Conservation (phyloP, 2,113 vertebrate genomes). For the Heterotilapia buettikoferi region DNA sequence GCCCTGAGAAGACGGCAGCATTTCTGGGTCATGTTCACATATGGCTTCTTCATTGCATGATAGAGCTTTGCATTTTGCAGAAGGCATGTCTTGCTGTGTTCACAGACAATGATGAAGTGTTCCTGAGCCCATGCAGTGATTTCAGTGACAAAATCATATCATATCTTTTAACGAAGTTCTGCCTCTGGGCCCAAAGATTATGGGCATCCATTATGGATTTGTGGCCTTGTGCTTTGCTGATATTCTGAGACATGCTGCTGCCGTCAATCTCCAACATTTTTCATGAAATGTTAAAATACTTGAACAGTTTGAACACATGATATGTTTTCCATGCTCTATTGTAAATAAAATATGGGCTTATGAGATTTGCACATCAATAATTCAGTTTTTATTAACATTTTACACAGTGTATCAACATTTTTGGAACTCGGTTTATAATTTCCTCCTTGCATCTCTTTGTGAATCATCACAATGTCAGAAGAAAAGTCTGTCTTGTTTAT, state of each 20-base stretch:
- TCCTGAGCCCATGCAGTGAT: neutral
- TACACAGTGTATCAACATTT: neutral
- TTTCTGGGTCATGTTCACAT: neutral
- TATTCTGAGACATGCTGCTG: neutral
- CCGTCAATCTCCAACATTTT: neutral
- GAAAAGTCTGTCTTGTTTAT: neutral
- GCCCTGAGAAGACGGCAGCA: neutral
- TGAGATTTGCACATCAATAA: neutral
- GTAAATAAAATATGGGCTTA: neutral
- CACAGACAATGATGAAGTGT: neutral
- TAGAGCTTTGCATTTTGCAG: neutral
- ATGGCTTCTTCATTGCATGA: neutral
- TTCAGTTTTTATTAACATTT: fast-evolving
- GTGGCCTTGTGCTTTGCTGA: neutral
- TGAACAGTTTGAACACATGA: neutral
- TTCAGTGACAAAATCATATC: neutral
- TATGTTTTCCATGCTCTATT: neutral
- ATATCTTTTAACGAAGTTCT: neutral
- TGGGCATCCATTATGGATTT: neutral
- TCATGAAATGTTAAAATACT: neutral
- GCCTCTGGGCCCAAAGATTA: neutral
- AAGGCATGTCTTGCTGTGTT: neutral
- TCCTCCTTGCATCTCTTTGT: neutral
- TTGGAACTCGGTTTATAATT: neutral
- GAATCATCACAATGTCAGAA: neutral